Base-by-base conservation (phyloP, 2,113 vertebrate genomes). In the Chascanopsetta lugubris region DNA sequence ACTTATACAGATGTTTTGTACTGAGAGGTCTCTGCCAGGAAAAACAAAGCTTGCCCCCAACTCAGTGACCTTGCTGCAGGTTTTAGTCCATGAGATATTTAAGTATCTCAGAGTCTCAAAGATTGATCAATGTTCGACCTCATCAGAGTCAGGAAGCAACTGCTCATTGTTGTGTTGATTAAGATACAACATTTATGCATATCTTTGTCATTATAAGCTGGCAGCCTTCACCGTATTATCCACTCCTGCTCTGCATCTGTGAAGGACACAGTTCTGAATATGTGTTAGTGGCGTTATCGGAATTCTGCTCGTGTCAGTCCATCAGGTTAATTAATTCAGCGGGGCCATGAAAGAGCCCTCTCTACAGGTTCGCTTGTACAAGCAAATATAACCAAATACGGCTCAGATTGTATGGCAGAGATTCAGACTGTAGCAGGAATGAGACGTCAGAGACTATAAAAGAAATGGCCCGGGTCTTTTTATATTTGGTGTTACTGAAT, bases 341-440 rank as follows among this genome's bases (percentile, higher is more conserved):
- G n/a, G n/a, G 58, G 17, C 54, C 48, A 65, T 69, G 60, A 74
- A 73, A 69, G 18, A 26, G 34, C 30, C 27, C n/a, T 20, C 38
- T 72, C 75, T 71, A 61, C 72, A 79, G 75, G 75, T 55, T 75
- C 66, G 55, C 53, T 55, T 59, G 43, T 27, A 34, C 2, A 3
- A 51, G 67, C 34, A 51, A 61, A 68, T 32, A 15, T 43, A 75
- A 49, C 40, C 34, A 46, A 63, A 71, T 56, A 18, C 26, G 66
- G 43, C 43, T 50, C 9, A 51, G 29, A 61, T 43, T 36, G 29
- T 22, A 9, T 29, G 34, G 27, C 18, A 2, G 9, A 4, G 26
- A 17, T 32, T 32, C 51, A 59, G 27, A 36, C 38, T 40, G 20
- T 21, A 24, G 2, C 4, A 13, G 57, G 29, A 55, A 42, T 38